phyloP scores from a whole-genome alignment of 2,888 invertebrate genomes.

The Lathronympha strigana region DNA sequence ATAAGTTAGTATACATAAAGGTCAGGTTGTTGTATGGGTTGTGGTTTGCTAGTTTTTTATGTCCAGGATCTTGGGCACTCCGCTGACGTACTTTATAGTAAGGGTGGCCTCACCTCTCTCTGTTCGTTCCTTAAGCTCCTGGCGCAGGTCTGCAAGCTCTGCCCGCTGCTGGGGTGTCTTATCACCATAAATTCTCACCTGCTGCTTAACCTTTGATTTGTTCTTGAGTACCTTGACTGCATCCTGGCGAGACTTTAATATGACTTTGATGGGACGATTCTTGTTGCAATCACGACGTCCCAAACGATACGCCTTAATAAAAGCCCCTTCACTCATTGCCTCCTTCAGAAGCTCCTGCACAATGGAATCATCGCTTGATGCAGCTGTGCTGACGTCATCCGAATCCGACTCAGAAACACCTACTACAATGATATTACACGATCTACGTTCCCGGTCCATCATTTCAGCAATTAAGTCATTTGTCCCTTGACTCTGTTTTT shows the following conservation, averaged over 20 bases:
- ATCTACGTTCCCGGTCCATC: neutral
- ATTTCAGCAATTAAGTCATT: neutral
- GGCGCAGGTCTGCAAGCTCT: neutral
- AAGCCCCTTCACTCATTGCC: neutral
- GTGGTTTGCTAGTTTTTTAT: neutral
- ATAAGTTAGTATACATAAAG: neutral
- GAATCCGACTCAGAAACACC: neutral
- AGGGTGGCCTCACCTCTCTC: neutral
- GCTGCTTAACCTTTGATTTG: neutral
- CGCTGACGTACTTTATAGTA: neutral
- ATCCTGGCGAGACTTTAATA: neutral
- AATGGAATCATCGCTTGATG: neutral
- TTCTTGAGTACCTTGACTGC: neutral
- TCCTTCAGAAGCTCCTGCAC: neutral
- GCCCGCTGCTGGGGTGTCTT: neutral
- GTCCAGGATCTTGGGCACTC: neutral
- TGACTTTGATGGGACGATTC: neutral
- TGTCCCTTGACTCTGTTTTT: neutral
- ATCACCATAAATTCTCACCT: neutral
- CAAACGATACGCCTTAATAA: neutral
- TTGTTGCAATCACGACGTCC: neutral
- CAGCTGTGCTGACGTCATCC: neutral
- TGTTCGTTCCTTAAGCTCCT: neutral
- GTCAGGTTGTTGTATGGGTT: neutral
- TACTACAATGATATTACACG: neutral